phyloP scores from a whole-genome alignment of 2,113 vertebrate genomes.

The Microcebus lehilahytsara region DNA sequence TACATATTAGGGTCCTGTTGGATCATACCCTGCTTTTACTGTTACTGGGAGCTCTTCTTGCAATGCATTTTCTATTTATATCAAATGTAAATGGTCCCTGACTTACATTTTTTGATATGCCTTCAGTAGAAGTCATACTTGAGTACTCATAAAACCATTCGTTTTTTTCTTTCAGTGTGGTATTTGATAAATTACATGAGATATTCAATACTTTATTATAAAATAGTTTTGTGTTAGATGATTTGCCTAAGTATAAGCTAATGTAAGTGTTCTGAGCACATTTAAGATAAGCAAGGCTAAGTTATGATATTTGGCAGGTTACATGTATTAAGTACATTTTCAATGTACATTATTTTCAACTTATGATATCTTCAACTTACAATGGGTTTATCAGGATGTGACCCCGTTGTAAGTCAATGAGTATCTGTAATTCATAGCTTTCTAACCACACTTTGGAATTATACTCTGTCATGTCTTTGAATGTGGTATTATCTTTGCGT shows the following conservation, averaged over 20 bases:
- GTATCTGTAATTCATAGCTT: background rate
- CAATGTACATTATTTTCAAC: background rate
- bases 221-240: no score
- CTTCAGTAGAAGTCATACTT: background rate
- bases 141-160: background rate
- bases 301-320: background rate
- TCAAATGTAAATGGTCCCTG: background rate
- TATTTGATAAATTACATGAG: background rate
- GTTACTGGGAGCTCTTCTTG: background rate
- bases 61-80: background rate
- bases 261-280: background rate
- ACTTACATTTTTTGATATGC: background rate
- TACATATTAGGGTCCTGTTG: background rate
- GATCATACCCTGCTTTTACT: background rate
- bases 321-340: background rate
- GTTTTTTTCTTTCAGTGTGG: background rate
- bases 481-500: background rate
- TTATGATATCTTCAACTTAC: background rate
- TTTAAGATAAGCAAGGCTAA: background rate
- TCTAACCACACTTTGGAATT: background rate
- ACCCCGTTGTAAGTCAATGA: background rate
- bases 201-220: background rate
- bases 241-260: background rate
- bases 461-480: background rate
- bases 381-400: background rate